phyloP scores from a whole-genome alignment of 2,888 invertebrate genomes.

The Caenorhabditis sinica region DNA sequence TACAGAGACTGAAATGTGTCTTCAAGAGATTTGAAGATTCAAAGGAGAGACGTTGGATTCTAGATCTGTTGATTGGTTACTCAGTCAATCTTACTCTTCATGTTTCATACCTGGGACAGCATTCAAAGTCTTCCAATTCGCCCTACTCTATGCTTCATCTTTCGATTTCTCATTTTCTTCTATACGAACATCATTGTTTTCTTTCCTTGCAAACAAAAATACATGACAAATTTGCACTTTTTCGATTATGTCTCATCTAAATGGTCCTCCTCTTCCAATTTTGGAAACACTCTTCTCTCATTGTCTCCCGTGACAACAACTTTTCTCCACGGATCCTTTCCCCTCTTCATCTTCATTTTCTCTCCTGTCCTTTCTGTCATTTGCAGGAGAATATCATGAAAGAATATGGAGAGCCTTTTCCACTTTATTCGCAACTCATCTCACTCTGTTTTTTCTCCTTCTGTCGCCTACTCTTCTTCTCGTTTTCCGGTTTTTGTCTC shows the following conservation, averaged over 20 bases:
- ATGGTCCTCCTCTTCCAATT: background rate
- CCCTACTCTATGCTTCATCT: background rate
- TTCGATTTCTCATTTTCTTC: constrained; percentile 6
- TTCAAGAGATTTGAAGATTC: too few relatives aligned
- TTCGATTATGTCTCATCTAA: background rate
- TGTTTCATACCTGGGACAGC: too few relatives aligned
- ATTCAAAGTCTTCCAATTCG: too few relatives aligned
- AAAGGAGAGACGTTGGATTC: too few relatives aligned
- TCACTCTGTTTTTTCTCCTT: constrained; percentile 13
- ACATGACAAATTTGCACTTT: constrained; percentile 1
- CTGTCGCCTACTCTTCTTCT: constrained; percentile 30
- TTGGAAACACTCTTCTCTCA: background rate
- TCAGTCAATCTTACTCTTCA: too few relatives aligned
- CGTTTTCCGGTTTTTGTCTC: constrained; percentile 5
- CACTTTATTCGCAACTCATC: constrained; percentile 40
- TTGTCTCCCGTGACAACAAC: constrained; percentile 34
- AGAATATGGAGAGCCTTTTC: background rate
- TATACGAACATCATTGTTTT: too few relatives aligned
- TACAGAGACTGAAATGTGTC: background rate
- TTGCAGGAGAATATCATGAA: constrained; percentile 40
- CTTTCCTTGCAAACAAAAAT: too few relatives aligned
- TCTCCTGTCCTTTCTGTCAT: constrained; percentile 45
- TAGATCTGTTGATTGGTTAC: too few relatives aligned
- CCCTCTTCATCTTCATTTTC: background rate
- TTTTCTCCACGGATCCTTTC: constrained; percentile 18